Evolutionary conservation across 2,888 invertebrate species (phyloP), one percentile per base, ranked within the genome.

Genomic region (Polietes domitor): DNA sequence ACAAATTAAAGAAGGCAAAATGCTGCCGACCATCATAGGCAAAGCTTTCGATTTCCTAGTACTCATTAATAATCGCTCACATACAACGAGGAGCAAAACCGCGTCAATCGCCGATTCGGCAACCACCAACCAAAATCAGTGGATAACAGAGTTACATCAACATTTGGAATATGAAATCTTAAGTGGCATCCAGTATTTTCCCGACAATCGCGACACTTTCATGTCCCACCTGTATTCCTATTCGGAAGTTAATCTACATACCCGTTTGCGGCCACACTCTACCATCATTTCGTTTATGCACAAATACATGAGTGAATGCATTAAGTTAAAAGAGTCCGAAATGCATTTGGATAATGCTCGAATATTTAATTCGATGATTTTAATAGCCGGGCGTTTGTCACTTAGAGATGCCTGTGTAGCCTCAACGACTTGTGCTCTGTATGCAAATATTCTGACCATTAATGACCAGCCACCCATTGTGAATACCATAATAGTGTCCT

Each of bases 391-490:
- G 1, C 89, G 92, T 6, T 86, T 92, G 15, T 89, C 91, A 0
- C 71, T 92, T 28, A 86, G 91, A 21, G 91, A 92, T 41, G 80
- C 86, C 24, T 70, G 80, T 7, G 74, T 89, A 0, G 91, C 92
- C 19, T 81, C 85, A 26, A 87, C 85, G 5, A 89, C 88, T 0
- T 89, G 89, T 26, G 74, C 77, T 4, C 50, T 90, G 21, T 90
- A 87, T 85, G 87, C 87, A 0, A 61, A 65, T n/a, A 88, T 90
- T 47, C 77, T 90, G 32, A 82, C 82, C 32, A 85, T 75, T 21
- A 91, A 91, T 41, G 92, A 92, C 85, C 87, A 91, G 0, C 91
- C 92, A 2, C 90, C 91, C 32, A 88, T 91, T 19, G 90, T 92
- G 0, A 92, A 91, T 77, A 92, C 91, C 21, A 89, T 92, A 0